Base-by-base conservation (phyloP, 2,888 invertebrate genomes). In the Congeria kusceri region DNA sequence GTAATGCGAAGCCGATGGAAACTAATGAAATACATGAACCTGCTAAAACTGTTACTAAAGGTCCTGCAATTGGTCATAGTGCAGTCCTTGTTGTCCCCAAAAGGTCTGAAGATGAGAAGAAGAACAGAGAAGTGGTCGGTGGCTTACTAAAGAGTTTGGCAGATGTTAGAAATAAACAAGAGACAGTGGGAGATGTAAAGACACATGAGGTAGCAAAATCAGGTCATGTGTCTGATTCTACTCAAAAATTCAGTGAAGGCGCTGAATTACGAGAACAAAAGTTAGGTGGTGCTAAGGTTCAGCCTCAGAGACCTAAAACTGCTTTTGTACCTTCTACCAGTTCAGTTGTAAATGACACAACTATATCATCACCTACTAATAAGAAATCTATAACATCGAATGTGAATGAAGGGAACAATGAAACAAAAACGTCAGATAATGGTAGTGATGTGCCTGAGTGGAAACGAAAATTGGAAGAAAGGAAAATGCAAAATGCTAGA, bases 141-240 rank as follows among this genome's bases (percentile, higher is more conserved):
- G 90, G 89, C 11, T 61, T 90, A 7, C 70, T 90, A 25, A 86
- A 87, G 78, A 87, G 85, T 76, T 75, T 90, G 69, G 88, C 89
- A 20, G 80, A 77, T 80, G 83, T 90, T 18, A 76, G 90, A 27
- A 66, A 76, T 4, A 84, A 79, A 47, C 77, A 84, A 63, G 83
- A 77, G 32, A 20, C 28, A n/a, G 63, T 47, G 18, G 29, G 47
- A 59, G 72, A 7, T 27, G 58, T 20, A 46, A 25, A 64, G 25
- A 28, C 25, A 5, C 27, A 11, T 29, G n/a, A 9, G 47, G 58
- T 61, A 66, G 59, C 53, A 28, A 66, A 49, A 25, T 49, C 46
- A 23, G 61, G 28, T 49, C 47, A 59, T 25, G 28, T n/a, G 47
- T 15, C 7, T 25, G 59, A 32, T n/a, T 47, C 32, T 15, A 58